Evolutionary conservation across 2,888 invertebrate species (phyloP), one percentile per base, ranked within the genome.

Genomic region (Parnassius apollo): DNA sequence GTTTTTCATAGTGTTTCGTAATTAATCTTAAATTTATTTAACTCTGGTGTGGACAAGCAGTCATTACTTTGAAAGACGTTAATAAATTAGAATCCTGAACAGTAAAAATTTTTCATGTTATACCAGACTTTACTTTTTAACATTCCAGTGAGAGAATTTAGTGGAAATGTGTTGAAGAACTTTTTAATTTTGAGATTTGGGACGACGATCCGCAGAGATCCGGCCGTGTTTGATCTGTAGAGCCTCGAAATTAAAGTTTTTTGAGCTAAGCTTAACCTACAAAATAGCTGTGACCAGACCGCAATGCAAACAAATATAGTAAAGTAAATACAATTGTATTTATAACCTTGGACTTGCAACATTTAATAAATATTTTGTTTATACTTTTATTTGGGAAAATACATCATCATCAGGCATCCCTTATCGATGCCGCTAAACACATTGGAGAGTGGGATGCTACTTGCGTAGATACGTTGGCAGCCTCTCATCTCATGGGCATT

Each of bases 201-300:
- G n/a, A 22, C 46, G 46, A 46, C 11, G 45, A 13, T 50, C 8
- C 50, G 11, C 13, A 2, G 35, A 18, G 42, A n/a, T 11, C 11
- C 44, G 55, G 44, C 22, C 48, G 25, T 48, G 54, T 61, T 51
- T 56, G 56, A 51, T 10, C 25, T 11, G 45, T n/a, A 56, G 56
- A 56, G 45, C 61, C 50, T 35, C 56, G 50, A 61, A 61, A 61
- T 61, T 44, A 61, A 61, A 61, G 61, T 45, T 51, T 49, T 60
- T 42, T 50, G 50, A 51, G 55, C n/a, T 22, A 18, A 13, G 61
- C 56, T 61, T 46, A 46, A 35, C 2, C 18, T 35, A 10, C 12
- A 25, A 50, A 12, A 49, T 55, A 49, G 9, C 55, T 13, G 13
- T 7, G 13, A 45, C 49, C 35, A 46, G 46, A 35, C 46, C n/a